Base-by-base conservation (phyloP, 2,888 invertebrate genomes). In the Eulithis testata region DNA sequence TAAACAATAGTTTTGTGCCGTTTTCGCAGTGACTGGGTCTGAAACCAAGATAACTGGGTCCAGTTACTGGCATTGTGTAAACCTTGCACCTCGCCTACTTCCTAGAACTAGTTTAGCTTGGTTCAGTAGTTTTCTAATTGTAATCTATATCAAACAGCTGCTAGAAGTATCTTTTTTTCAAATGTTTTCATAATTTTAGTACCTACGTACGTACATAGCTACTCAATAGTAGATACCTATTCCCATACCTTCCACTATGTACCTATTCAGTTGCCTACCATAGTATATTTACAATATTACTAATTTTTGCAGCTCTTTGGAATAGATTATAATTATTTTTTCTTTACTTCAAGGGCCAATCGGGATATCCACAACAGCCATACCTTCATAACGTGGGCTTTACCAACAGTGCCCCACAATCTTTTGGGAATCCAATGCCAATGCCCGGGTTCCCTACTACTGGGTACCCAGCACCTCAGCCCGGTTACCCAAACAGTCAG, bases 341-440 rank as follows among this genome's bases (percentile, higher is more conserved):
- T 73, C 86, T 86, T 86, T 71, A 72, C 85, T 93, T 86, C 77
- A 94, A 88, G 95, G 94, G 86, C 83, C 93, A 87, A 85, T 87
- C 86, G 83, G 94, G 94, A 91, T 94, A 81, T 82, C 92, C 90
- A 77, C 92, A 87, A 81, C 92, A 85, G 78, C 89, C 83, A 79
- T 93, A 91, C 76, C 80, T 88, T 72, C 92, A 91, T 82, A 93
- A 91, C 85, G 76, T 92, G 74, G 93, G 93, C 83, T 93, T 87
- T 88, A 74, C 76, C 82, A 93, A 93, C 85, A 72, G 82, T 14
- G 91, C 92, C 65, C 93, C 93, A 65, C 93, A 94, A 73, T 91
- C 93, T 7, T 93, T 93, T 68, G 93, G 92, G 36, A 93, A 91
- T 73, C 91, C 93, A 11, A 81, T 87, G 87, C 93, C 93, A 51